These are phyloP conservation scores for Acanthurus leucopareius DNA, from an alignment of 2,797 vertebrate species.

Conservation along the genomic window DNA sequence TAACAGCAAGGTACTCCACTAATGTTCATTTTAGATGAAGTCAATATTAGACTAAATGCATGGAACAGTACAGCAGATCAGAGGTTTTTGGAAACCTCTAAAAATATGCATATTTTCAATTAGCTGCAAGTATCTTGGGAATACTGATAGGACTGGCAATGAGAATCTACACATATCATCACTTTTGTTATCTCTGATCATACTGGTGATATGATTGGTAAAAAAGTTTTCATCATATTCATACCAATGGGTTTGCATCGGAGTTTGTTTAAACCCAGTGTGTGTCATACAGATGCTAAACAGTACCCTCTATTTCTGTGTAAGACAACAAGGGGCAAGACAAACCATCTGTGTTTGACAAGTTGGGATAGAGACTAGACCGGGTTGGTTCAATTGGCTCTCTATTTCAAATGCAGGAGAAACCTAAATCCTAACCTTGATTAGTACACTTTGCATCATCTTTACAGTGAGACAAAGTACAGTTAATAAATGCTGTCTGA, in stretches of 20 bases:
- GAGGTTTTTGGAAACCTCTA: constrained; percentile 50
- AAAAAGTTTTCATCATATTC: too few species aligned
- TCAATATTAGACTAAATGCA: constrained; percentile 77
- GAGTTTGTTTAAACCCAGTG: too few species aligned
- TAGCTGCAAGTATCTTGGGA: constrained; percentile 12
- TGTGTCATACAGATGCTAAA: too few species aligned
- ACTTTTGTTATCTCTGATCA: constrained; percentile 21
- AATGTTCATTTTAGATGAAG: constrained; percentile 77
- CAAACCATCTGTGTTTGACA: too few species aligned
- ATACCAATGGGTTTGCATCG: too few species aligned
- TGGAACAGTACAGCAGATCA: constrained; percentile 56
- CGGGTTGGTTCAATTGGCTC: too few species aligned
- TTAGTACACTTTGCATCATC: constrained; percentile 17
- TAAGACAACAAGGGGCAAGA: too few species aligned
- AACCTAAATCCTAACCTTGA: constrained; percentile 6
- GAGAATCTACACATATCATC: background rate
- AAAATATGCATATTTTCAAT: constrained; percentile 52
- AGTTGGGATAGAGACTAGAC: too few species aligned
- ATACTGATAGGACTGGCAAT: background rate
- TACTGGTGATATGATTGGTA: background rate
- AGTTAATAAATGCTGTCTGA: constrained; percentile 18
- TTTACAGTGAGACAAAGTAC: constrained; percentile 22
- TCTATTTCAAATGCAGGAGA: background rate
- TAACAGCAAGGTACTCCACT: constrained; percentile 75
- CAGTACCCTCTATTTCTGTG: too few species aligned